Evolutionary conservation across 1,140 invertebrate species (phyloP).

Genomic region (Tribolium madens): DNA sequence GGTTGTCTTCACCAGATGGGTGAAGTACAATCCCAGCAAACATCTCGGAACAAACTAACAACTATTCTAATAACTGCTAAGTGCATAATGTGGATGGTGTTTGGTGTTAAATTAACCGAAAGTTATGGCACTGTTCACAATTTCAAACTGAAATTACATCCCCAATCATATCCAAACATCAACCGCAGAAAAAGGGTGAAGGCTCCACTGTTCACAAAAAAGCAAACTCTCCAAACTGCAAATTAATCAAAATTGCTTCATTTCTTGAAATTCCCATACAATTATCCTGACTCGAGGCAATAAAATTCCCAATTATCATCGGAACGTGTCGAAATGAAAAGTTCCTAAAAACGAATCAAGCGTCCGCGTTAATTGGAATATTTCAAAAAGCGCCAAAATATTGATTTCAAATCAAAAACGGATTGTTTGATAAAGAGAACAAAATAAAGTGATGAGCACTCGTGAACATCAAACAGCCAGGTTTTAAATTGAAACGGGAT

Average conservation of each 20-base stretch:
- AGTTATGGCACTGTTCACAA: constrained; percentile 31
- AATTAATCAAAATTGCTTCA: neutral
- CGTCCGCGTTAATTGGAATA: constrained; percentile 19
- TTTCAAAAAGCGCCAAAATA: constrained; percentile 17
- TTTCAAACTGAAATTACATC: constrained; percentile 12
- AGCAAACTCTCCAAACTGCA: no score
- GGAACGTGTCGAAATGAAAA: constrained; percentile 1
- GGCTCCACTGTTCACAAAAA: no score
- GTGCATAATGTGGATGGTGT: constrained; percentile 31
- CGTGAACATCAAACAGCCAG: constrained; percentile 26
- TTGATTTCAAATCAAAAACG: constrained; percentile 38
- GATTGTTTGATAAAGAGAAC: constrained; percentile 26
- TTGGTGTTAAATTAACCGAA: constrained; percentile 35
- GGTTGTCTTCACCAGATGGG: constrained; percentile 35
- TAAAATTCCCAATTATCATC: neutral
- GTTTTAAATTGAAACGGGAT: constrained; percentile 24
- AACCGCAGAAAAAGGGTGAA: neutral
- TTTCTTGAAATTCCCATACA: neutral
- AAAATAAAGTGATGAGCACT: constrained; percentile 30
- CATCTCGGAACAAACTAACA: constrained; percentile 35
- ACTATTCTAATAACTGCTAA: constrained; percentile 39
- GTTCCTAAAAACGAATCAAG: constrained; percentile 4
- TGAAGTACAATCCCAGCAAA: constrained; percentile 32
- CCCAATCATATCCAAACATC: neutral
- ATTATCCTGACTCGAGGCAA: neutral